Percentiles rank a stretch among this genome's conserved stretches.
Evolutionary conservation across 2,113 vertebrate genomes (phyloP).

Genomic region (Pipa parva): DNA sequence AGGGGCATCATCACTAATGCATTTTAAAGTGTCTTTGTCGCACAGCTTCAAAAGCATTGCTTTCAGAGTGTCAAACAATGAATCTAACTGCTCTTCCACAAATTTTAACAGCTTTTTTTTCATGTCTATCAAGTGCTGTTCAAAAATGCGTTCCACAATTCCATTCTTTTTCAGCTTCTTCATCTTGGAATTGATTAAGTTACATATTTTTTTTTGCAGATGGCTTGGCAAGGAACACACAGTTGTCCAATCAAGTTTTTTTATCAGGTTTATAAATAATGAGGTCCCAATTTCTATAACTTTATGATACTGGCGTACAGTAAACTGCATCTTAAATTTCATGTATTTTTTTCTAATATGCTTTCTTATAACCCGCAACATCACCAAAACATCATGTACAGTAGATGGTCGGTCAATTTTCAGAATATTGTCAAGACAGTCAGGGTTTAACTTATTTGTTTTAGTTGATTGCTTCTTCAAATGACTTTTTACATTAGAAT

Average conservation of each 20-base stretch:
- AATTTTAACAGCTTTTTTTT: constrained; percentile 93
- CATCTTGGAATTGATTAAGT: constrained; percentile 73
- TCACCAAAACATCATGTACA: constrained; percentile 80
- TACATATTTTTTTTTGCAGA: constrained; percentile 76
- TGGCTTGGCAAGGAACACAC: constrained; percentile 65
- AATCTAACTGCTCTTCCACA: constrained; percentile 87
- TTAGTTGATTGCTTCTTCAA: constrained; percentile 14
- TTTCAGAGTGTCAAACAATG: constrained; percentile 78
- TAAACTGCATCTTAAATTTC: constrained; percentile 90
- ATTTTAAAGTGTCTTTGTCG: constrained; percentile 52
- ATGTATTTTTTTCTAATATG: constrained; percentile 89
- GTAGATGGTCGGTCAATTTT: constrained; percentile 64
- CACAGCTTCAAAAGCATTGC: constrained; percentile 64
- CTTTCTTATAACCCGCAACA: constrained; percentile 72
- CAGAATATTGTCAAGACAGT: constrained; percentile 67
- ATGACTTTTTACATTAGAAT: not conserved
- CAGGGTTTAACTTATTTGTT: constrained; percentile 54
- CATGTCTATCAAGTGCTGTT: constrained; percentile 81
- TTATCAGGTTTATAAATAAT: constrained; percentile 82
- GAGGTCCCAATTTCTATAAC: constrained; percentile 83
- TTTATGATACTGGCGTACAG: constrained; percentile 79
- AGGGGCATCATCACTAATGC: constrained; percentile 51
- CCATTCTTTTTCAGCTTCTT: constrained; percentile 81
- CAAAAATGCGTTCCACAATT: constrained; percentile 87
- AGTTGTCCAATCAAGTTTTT: constrained; percentile 71